Evolutionary conservation across 1,140 invertebrate species (phyloP), one percentile per base, ranked within the genome.

Genomic region (Cherax quadricarinatus): DNA sequence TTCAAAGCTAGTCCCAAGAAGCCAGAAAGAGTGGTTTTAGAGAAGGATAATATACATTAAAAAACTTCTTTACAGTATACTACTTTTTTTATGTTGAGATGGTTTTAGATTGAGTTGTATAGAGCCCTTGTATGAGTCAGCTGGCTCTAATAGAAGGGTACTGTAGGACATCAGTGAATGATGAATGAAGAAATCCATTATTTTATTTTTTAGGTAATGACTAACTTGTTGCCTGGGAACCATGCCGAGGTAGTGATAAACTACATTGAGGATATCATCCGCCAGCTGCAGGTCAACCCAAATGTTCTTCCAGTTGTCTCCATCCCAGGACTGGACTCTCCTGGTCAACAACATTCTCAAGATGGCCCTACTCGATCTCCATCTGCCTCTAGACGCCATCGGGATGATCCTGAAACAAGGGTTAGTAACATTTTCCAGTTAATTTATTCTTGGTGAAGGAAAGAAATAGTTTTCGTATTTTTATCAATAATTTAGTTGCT

Each of bases 211-310:
- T 94, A 98, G 97, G 97, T 98, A 62, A 96, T 96, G 51, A 97
- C 98, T 95, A 97, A 98, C 95, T 95, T 98, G 75, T 95, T 99
- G 30, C 97, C 97, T 2, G 97, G 97, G 94, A 96, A 97, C 92
- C 98, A 98, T 94, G 96, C 96, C 89, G 97, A 97, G 53, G 96
- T 97, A 16, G 97, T 99, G 94, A 96, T 97, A 86, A 97, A 98
- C 94, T 96, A 98, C 94, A 96, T 99, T 84, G 96, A 97, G 94
- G 97, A 98, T 94, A 97, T 99, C 88, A 97, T 98, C 53, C 96
- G 96, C 49, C 97, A 98, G 95, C 96, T 99, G 91, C 97, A 97
- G 94, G 96, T 97, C 93, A 96, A 98, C 95, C 98, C 98, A 41
- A 96, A 96, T 62, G 96, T 96, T 94, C 96, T 97, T 88, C 95